A percentile compares a stretch with the other conserved stretches of the same genome.
Conservation (phyloP, 1,140 invertebrate genomes). For the Notospermus geniculatus region DNA sequence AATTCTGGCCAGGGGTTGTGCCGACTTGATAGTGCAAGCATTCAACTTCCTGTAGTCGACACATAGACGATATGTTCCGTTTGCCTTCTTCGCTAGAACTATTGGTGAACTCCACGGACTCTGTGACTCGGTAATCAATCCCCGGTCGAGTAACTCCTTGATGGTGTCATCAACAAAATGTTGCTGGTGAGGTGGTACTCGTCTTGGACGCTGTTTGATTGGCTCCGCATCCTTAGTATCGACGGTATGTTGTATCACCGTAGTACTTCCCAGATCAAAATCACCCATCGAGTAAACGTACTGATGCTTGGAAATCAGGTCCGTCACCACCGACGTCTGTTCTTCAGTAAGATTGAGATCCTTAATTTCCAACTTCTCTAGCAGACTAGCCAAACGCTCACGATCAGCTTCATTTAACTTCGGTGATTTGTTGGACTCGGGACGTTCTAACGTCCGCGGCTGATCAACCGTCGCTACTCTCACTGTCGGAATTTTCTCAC, state of each 20-base stretch:
- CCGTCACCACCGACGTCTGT: too few species aligned
- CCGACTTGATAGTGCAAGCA: slow-evolving; percentile 24
- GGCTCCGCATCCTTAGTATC: slow-evolving; percentile 16
- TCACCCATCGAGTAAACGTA: too few species aligned
- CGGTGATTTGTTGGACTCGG: too few species aligned
- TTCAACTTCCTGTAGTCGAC: slow-evolving; percentile 38
- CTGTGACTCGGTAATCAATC: slow-evolving; percentile 31
- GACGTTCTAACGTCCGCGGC: too few species aligned
- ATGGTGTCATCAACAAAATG: slow-evolving; percentile 12
- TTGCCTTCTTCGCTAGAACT: slow-evolving; percentile 36
- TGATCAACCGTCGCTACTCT: too few species aligned
- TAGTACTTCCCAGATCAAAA: slow-evolving; percentile 19
- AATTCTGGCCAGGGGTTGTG: slow-evolving; percentile 32
- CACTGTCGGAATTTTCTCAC: too few species aligned
- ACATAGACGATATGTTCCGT: slow-evolving; percentile 31
- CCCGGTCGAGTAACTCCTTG: slow-evolving; percentile 14
- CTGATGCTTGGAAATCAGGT: too few species aligned
- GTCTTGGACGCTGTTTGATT: slow-evolving; percentile 16
- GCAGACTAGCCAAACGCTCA: too few species aligned
- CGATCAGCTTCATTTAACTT: too few species aligned
- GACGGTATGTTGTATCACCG: slow-evolving; percentile 16
- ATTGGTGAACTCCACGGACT: slow-evolving; percentile 38
- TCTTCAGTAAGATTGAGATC: too few species aligned
- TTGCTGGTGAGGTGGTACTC: slow-evolving; percentile 13
- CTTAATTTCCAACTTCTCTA: too few species aligned